These are phyloP conservation scores for Drosophila sproati DNA, from an alignment of 1,140 invertebrate species.

Conservation along the genomic window DNA sequence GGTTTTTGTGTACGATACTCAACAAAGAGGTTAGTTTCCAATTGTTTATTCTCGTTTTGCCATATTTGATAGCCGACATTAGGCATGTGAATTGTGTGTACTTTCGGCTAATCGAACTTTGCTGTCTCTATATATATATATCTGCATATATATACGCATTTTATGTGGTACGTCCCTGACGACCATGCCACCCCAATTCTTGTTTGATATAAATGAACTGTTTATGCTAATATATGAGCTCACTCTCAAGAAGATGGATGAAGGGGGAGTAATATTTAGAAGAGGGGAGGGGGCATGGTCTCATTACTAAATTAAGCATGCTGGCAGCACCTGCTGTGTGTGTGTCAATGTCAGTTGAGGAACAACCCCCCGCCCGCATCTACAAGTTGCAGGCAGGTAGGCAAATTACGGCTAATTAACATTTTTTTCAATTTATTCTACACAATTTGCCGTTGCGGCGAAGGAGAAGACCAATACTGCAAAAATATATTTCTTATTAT, in stretches of 20 bases:
- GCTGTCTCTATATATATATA: background rate
- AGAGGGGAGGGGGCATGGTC: conserved; percentile 20
- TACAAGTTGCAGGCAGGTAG: conserved; percentile 52
- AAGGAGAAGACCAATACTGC: conserved; percentile 30
- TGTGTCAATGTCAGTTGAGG: conserved; percentile 68
- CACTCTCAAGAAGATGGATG: conserved; percentile 38
- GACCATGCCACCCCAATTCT: conserved; percentile 40
- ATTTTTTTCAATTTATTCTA: conserved; percentile 77
- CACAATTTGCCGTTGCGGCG: conserved; percentile 38
- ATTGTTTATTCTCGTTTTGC: conserved; percentile 37
- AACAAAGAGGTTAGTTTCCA: conserved; percentile 18
- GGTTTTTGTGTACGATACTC: conserved; percentile 39
- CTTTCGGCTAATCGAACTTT: conserved; percentile 43
- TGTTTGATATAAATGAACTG: conserved; percentile 79
- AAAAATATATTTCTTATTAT: background rate
- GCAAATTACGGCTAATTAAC: conserved; percentile 78
- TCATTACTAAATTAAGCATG: conserved; percentile 73
- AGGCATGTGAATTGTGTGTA: conserved; percentile 19
- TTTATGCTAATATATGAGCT: conserved; percentile 81
- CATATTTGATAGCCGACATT: conserved; percentile 29
- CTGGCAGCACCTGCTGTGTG: conserved; percentile 69
- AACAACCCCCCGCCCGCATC: conserved; percentile 14
- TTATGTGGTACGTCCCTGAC: conserved; percentile 19
- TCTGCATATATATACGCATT: conserved; percentile 14
- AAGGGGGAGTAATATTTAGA: background rate